Conservation (phyloP, 2,797 vertebrate genomes). For the Buphagus erythrorhynchus region DNA sequence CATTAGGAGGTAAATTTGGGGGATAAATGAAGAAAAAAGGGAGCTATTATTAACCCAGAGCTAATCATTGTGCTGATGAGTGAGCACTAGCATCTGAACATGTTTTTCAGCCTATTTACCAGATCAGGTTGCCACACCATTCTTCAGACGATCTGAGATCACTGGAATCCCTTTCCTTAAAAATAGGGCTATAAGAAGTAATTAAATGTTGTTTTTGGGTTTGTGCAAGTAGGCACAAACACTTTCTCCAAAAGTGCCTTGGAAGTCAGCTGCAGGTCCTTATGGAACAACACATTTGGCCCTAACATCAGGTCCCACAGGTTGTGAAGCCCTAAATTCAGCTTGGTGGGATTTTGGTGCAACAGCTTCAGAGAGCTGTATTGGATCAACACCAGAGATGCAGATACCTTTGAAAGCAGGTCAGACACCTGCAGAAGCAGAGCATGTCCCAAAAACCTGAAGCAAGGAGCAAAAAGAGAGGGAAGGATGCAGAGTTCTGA, state of each 20-base stretch:
- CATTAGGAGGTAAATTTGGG: not conserved
- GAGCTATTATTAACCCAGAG: slow-evolving; percentile 1
- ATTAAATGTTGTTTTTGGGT: not conserved
- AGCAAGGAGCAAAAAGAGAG: not conserved
- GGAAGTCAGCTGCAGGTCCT: not conserved
- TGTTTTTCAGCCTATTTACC: not conserved
- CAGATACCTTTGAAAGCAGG: not conserved
- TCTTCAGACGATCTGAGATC: not conserved
- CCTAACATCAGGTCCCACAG: accelerated
- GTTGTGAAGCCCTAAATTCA: not conserved
- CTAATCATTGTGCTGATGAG: not conserved
- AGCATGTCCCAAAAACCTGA: not conserved
- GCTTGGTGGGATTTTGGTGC: not conserved
- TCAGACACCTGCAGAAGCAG: not conserved
- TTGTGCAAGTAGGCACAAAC: not conserved
- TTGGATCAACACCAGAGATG: not conserved
- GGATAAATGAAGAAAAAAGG: not conserved
- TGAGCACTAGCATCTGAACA: not conserved
- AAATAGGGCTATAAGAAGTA: not conserved
- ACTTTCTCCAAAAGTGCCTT: not conserved
- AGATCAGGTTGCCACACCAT: not conserved
- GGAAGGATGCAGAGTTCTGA: not conserved
- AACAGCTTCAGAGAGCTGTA: not conserved
- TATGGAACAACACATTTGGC: not conserved
- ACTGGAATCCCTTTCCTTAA: not conserved